phyloP scores from a whole-genome alignment of 1,140 invertebrate genomes.

The Pseudobourletiella spinata region DNA sequence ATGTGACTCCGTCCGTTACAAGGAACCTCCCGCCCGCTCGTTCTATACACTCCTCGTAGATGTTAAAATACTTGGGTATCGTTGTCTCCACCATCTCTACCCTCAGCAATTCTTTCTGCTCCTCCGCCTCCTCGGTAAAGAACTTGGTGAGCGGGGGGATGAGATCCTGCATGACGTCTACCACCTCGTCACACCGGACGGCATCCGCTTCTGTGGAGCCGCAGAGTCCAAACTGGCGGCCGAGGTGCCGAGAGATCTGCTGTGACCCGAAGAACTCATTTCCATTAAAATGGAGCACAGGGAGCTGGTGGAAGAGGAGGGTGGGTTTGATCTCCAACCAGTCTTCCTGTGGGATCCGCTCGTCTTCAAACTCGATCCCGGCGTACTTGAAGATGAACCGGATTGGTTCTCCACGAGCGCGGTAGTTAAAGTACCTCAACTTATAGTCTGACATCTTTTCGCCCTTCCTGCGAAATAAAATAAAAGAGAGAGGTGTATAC shows the following conservation, averaged over 20 bases:
- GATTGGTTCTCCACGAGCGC: slow-evolving; percentile 52
- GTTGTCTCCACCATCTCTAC: background rate
- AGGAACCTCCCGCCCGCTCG: slow-evolving; percentile 15
- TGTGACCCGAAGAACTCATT: background rate
- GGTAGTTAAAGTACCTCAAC: slow-evolving; percentile 46
- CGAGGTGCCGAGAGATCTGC: background rate
- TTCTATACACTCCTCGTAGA: background rate
- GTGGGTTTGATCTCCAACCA: slow-evolving; percentile 43
- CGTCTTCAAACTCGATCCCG: slow-evolving; percentile 55
- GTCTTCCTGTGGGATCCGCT: slow-evolving; percentile 46
- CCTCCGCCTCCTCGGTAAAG: background rate
- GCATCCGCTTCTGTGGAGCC: background rate
- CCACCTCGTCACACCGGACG: background rate
- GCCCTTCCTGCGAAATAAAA: too few species aligned
- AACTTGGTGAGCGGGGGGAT: background rate
- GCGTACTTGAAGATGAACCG: slow-evolving; percentile 55
- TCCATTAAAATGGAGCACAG: background rate
- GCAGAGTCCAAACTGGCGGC: background rate
- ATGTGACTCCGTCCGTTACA: slow-evolving; percentile 1
- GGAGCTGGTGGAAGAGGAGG: slow-evolving; percentile 24
- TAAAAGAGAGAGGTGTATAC: too few species aligned
- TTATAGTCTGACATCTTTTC: slow-evolving; percentile 38
- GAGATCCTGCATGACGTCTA: background rate
- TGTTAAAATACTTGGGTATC: background rate
- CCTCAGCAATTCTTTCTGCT: background rate